These are phyloP conservation scores for Fulmarus glacialis DNA, from an alignment of 2,113 vertebrate species.

Conservation along the genomic window DNA sequence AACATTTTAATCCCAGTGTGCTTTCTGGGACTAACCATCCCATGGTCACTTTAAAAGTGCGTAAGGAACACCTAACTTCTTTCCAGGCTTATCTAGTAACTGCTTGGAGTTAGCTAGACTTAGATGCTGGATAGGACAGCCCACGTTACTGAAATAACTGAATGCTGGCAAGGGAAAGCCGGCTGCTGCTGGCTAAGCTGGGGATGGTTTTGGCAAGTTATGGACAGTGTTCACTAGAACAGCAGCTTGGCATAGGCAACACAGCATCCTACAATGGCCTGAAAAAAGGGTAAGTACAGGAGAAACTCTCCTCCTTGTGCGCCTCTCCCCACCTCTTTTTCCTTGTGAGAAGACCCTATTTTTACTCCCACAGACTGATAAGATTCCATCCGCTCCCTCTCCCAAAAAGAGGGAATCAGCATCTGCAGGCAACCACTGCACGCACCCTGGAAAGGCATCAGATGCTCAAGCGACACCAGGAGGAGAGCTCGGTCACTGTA, in stretches of 20 bases:
- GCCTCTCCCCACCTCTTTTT: background rate
- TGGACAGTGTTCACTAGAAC: accelerated
- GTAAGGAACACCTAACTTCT: background rate
- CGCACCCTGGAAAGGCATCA: background rate
- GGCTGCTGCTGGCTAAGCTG: background rate
- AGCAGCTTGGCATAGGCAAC: background rate
- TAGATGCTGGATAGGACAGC: background rate
- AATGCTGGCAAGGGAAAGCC: background rate
- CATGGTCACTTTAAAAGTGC: background rate
- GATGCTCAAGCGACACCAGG: background rate
- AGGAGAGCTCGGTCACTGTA: background rate
- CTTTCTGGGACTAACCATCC: background rate
- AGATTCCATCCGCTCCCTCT: background rate
- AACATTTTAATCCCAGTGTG: background rate
- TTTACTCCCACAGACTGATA: background rate
- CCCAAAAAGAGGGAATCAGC: background rate
- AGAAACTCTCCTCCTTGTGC: background rate
- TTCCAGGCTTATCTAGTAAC: background rate
- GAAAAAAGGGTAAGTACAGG: background rate
- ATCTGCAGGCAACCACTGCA: background rate
- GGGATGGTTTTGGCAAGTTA: background rate
- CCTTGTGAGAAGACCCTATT: background rate
- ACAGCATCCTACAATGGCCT: background rate
- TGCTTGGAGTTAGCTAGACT: background rate
- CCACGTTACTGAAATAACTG: background rate